phyloP scores from a whole-genome alignment of 2,888 invertebrate species.

The Plagiodera versicolora region DNA sequence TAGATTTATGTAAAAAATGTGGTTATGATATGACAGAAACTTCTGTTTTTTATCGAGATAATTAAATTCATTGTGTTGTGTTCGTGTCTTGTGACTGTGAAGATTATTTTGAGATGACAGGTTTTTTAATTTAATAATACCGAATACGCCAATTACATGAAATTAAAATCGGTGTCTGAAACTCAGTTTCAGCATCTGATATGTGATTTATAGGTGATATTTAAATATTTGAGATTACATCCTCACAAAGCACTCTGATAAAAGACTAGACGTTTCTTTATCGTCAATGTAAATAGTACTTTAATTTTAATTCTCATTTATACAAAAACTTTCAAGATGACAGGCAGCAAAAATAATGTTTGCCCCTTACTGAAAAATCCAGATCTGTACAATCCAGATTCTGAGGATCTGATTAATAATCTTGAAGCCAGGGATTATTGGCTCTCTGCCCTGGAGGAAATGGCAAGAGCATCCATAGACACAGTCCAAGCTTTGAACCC shows the following conservation, averaged over 20 bases:
- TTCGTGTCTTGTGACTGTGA: no score
- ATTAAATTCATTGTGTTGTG: no score
- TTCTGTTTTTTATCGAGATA: no score
- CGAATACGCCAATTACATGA: no score
- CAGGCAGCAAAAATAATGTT: slow-evolving; percentile 47
- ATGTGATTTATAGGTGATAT: background rate
- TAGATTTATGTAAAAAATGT: no score
- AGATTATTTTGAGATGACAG: no score
- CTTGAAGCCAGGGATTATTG: slow-evolving; percentile 87
- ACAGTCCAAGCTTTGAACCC: slow-evolving; percentile 81
- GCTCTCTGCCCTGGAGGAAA: slow-evolving; percentile 87
- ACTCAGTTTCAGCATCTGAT: background rate
- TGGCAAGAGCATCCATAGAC: slow-evolving; percentile 81
- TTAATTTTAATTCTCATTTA: background rate
- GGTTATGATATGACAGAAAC: no score
- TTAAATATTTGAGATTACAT: slow-evolving; percentile 2
- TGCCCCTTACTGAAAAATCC: slow-evolving; percentile 80
- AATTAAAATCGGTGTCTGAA: background rate
- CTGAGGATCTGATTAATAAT: slow-evolving; percentile 85
- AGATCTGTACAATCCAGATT: slow-evolving; percentile 84
- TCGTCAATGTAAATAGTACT: slow-evolving; percentile 4
- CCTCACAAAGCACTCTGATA: slow-evolving; percentile 2
- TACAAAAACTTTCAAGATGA: slow-evolving; percentile 21
- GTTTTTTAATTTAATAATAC: no score
- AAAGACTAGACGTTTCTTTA: background rate